Percentiles rank a stretch among this genome's conserved stretches.
These are phyloP conservation scores for Martes martes DNA, from an alignment of 2,113 vertebrate genomes.

Conservation along the genomic window DNA sequence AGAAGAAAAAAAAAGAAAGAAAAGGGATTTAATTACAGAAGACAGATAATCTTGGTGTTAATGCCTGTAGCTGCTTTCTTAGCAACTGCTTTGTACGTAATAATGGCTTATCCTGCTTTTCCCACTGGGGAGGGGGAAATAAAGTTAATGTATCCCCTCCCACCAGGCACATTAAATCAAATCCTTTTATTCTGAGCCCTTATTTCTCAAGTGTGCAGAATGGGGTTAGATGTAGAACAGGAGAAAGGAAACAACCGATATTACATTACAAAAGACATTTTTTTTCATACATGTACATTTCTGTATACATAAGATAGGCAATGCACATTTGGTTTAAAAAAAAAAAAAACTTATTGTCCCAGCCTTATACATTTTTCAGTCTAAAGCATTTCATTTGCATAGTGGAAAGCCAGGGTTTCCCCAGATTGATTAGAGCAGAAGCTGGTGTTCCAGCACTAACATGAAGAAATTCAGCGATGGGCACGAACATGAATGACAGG, in stretches of 20 bases:
- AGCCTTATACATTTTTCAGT: neutral
- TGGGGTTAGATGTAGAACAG: neutral
- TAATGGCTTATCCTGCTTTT: conserved; percentile 63
- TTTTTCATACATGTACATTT: conserved; percentile 7
- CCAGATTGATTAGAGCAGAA: neutral
- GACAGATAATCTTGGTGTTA: conserved; percentile 75
- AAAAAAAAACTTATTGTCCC: neutral
- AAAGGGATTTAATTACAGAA: conserved; percentile 76
- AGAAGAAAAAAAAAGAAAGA: neutral
- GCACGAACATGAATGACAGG: neutral
- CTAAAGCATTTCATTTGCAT: neutral
- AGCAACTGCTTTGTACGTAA: conserved; percentile 71
- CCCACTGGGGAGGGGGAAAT: neutral
- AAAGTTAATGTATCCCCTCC: conserved; percentile 44
- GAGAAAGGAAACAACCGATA: neutral
- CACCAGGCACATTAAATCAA: conserved; percentile 29
- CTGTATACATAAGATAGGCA: neutral
- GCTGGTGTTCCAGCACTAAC: neutral
- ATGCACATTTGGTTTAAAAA: neutral
- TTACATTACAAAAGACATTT: conserved; percentile 25
- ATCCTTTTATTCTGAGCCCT: conserved; percentile 60
- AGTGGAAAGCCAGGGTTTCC: neutral
- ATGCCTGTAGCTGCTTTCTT: conserved; percentile 74
- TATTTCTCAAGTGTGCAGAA: neutral
- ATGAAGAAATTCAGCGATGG: neutral